A percentile compares a stretch with the other conserved stretches of the same genome.
Evolutionary conservation across 2,797 vertebrate species (phyloP).

Genomic region (Spheniscus humboldti): DNA sequence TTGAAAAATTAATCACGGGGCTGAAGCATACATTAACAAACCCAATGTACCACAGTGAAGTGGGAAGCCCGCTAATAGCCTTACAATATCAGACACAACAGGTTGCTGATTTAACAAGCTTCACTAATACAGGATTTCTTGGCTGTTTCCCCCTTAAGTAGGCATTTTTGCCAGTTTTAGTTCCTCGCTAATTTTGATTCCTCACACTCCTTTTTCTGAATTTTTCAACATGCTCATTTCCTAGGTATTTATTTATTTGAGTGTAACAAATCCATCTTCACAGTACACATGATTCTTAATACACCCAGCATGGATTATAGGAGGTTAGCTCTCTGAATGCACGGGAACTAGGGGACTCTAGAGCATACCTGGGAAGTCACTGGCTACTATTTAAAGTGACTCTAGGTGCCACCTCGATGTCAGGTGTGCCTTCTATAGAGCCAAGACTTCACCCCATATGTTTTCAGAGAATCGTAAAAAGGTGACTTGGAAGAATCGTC

Average conservation of each 20-base stretch:
- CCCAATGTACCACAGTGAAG: background rate
- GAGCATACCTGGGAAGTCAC: background rate
- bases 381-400: background rate
- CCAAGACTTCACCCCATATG: background rate
- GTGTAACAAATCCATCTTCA: background rate
- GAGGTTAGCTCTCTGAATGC: background rate
- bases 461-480: background rate
- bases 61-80: background rate
- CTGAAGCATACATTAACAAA: background rate
- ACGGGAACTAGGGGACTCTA: background rate
- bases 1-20: background rate
- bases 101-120: constrained; percentile 15
- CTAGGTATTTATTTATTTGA: background rate
- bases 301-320: background rate
- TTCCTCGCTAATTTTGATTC: background rate
- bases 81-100: constrained; percentile 1
- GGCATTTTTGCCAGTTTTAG: background rate
- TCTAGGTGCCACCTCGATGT: background rate
- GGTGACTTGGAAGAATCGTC: background rate
- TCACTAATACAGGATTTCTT: constrained; percentile 1
- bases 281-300: background rate
- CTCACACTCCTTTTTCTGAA: background rate
- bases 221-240: background rate
- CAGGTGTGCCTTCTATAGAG: background rate
- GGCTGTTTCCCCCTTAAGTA: background rate